A percentile compares a stretch with the other conserved stretches of the same genome.
Evolutionary conservation across 2,113 vertebrate genomes (phyloP).

Genomic region (Indicator maculatus): DNA sequence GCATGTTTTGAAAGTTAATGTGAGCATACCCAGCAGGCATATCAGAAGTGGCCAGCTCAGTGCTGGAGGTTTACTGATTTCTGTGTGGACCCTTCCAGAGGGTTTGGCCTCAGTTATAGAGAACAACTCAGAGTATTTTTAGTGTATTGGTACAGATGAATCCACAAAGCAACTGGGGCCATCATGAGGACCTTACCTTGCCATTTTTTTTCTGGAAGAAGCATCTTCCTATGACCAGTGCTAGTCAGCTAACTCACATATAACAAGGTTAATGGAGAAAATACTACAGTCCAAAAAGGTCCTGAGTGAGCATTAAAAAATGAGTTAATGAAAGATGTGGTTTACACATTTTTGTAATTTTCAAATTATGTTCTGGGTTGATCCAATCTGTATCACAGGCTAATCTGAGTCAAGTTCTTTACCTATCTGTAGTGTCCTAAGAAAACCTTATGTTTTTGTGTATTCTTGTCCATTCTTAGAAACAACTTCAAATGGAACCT

Average conservation of each 20-base stretch:
- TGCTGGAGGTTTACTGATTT: not conserved
- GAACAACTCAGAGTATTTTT: not conserved
- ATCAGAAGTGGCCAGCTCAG: not conserved
- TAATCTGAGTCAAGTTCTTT: not conserved
- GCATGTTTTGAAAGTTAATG: not conserved
- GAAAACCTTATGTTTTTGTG: not conserved
- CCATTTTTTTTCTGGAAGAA: not conserved
- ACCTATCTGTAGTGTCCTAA: not conserved
- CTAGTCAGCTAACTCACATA: not conserved
- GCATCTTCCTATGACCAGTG: not conserved
- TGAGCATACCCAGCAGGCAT: not conserved
- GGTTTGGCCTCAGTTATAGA: not conserved
- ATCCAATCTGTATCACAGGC: not conserved
- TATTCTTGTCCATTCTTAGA: not conserved
- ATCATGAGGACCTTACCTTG: not conserved
- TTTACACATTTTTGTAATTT: not conserved
- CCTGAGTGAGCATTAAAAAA: not conserved
- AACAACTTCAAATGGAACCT: not conserved
- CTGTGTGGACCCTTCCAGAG: not conserved
- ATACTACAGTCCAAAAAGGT: not conserved
- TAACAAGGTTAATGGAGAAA: not conserved
- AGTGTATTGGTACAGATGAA: not conserved
- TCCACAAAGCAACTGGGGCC: not conserved
- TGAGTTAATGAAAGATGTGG: not conserved
- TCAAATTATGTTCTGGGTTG: not conserved